Evolutionary conservation across 2,113 vertebrate species (phyloP), one percentile per base, ranked within the genome.

Genomic region (Rhinoderma darwinii): DNA sequence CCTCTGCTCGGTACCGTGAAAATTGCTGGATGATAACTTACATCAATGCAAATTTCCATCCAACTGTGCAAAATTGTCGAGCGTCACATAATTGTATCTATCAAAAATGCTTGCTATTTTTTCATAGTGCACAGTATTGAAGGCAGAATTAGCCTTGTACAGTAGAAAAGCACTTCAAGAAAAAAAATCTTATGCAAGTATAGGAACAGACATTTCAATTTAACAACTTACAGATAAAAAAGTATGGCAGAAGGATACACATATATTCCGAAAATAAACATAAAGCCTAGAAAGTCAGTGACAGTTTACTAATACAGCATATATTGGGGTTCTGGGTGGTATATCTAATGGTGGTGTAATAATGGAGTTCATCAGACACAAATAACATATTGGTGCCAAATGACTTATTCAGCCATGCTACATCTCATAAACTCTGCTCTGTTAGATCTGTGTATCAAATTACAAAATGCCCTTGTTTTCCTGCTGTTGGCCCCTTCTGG

Each of bases 1-100:
- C 1, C 43, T 83, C 22, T 25, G 63, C 18, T 6, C 15, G 5
- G n/a, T 63, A 75, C 83, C 44, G 83, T 73, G 47, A 84, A 84
- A 84, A 84, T 61, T 75, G 72, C 47, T 76, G n/a, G 9, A 32
- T 30, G 27, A 54, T 30, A 70, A 59, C 68, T 74, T 84, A 27
- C 25, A 37, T 61, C 37, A n/a, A 84, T 84, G 83, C 70, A 84
- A 84, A 75, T 75, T 32, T 76, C 22, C 17, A 75, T 84, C 83
- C 72, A 61, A 75, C 70, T 59, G 83, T 39, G 83, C 12, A 51
- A 74, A 84, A 84, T 84, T 75, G 83, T 44, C 25, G 47, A 74
- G 68, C 18, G 59, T 84, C n/a, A 41, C 63, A 50, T 83, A 9
- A 70, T 20, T 50, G 4, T 51, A 51, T 20, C 63, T 12, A 25